Base-by-base conservation (phyloP, 1,140 invertebrate species). In the Zaprionus inermis region DNA sequence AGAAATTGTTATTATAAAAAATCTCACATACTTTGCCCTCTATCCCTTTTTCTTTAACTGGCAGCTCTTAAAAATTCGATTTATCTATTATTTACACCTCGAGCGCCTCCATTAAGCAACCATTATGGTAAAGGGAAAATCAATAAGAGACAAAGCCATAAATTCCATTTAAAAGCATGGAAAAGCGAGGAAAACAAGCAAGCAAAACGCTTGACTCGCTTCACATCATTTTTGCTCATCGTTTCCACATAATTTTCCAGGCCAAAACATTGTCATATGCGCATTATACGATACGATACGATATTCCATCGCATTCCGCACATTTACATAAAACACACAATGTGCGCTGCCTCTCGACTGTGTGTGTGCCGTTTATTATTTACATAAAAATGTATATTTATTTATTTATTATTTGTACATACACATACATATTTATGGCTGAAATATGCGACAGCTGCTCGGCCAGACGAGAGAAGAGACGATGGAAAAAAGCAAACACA, bases 181-280 rank as follows among this genome's bases (percentile, higher is more conserved):
- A 22, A 36, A 49, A 34, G 20, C 5, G 38, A 14, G 22, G 6
- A 54, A 28, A 69, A 36, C 12, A 12, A 55, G 11, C 20, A 61
- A 41, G 18, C 58, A 30, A 74, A 63, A 63, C 58, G 30, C 67
- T 76, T 59, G 46, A 68, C 32, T 68, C 34, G 24, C 32, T 63
- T 70, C 72, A 22, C 46, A 55, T 60, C 59, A 57, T 60, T 72
- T 72, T 76, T 72, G 57, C 73, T 79, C 77, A 79, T 79, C 65
- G 77, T 79, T 79, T 79, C 74, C 77, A 76, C 73, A 79, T 79
- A 54, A 79, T 76, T 76, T 79, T 76, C 32, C 60, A 41, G 56
- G 57, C 61, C 46, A 72, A 70, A 70, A 69, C 58, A 65, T 65
- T 71, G 60, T 71, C 49, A 61, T 65, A 65, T 75, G 44, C 44